Evolutionary conservation across 2,797 vertebrate species (phyloP).

Genomic region (Pseudochirops cupreus): DNA sequence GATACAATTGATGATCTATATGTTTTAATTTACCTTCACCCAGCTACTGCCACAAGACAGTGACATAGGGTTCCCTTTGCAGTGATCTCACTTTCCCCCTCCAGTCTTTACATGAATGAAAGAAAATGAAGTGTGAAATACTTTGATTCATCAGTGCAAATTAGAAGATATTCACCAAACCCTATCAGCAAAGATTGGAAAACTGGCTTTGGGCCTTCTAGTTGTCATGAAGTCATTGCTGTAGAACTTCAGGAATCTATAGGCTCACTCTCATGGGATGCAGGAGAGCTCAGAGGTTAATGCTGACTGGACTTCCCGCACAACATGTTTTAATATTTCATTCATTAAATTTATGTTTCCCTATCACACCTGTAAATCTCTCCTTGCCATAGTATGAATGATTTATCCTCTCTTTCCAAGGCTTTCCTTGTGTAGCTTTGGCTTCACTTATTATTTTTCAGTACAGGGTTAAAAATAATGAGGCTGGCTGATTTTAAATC

Average conservation of each 20-base stretch:
- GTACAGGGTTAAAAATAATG: slow-evolving; percentile 59
- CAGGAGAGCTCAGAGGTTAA: slow-evolving; percentile 34
- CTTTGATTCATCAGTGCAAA: background rate
- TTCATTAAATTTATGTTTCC: slow-evolving; percentile 63
- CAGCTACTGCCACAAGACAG: background rate
- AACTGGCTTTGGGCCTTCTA: background rate
- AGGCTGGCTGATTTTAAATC: slow-evolving; percentile 62
- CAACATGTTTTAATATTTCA: slow-evolving; percentile 66
- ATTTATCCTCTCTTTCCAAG: slow-evolving; percentile 68
- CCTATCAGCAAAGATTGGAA: background rate
- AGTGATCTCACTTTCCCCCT: background rate
- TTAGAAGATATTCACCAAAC: slow-evolving; percentile 41
- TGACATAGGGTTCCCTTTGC: background rate
- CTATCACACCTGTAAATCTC: slow-evolving; percentile 55
- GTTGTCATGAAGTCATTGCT: slow-evolving; percentile 16
- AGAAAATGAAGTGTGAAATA: slow-evolving; percentile 57
- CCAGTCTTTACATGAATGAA: slow-evolving; percentile 25
- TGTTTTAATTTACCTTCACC: background rate
- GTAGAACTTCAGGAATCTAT: slow-evolving; percentile 3
- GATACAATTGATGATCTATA: background rate
- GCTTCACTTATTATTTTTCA: slow-evolving; percentile 60
- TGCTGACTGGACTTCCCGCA: slow-evolving; percentile 25
- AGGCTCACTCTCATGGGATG: slow-evolving; percentile 2
- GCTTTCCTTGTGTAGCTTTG: slow-evolving; percentile 50
- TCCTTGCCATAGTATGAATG: slow-evolving; percentile 51